Evolutionary conservation across 2,888 invertebrate genomes (phyloP), one percentile per base, ranked within the genome.

Genomic region (Quadroppia sp.): DNA sequence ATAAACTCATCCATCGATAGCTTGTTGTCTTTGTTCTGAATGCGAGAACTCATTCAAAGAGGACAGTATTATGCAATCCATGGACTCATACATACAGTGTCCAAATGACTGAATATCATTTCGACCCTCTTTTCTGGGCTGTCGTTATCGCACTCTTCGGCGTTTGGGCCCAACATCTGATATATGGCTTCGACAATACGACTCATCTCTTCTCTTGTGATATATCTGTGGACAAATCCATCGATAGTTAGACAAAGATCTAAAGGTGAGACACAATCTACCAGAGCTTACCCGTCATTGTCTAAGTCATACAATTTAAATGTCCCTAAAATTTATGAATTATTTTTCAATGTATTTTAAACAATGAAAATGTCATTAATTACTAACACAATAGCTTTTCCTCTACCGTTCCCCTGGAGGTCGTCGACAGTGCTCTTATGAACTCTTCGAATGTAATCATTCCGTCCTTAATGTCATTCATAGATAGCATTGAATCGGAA

Each of bases 391-490:
- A 95, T 80, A 98, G 86, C 85, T 98, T 98, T 84, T 98, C 97
- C 82, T 98, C 97, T 80, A 98, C 87, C 83, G 95, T 95, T 78
- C 97, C 97, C 82, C 97, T 87, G 82, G 96, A 96, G 88, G 97
- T 98, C 82, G 98, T 94, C 80, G 96, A 97, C 78, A 98, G 86
- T 76, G 97, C 97, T 83, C 94, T 88, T 82, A 98, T 97, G 84
- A 98, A 98, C 86, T 98, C 97, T 84, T 95, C 94, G 83, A 98
- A 98, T 84, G 96, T 95, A 84, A 98, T 98, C 81, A 93, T 92
- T 77, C 97, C 97, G 83, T 98, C 97, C 97, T 97, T 7, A 53
- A 53, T 20, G 25, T 23, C 25, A 23, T 53, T 7, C 9, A 53
- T 20, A 53, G 17, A 53, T 15, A 23, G 17, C 6, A 59, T 3